These are phyloP conservation scores for Agrotis puta DNA, from an alignment of 2,888 invertebrate genomes.

Conservation along the genomic window DNA sequence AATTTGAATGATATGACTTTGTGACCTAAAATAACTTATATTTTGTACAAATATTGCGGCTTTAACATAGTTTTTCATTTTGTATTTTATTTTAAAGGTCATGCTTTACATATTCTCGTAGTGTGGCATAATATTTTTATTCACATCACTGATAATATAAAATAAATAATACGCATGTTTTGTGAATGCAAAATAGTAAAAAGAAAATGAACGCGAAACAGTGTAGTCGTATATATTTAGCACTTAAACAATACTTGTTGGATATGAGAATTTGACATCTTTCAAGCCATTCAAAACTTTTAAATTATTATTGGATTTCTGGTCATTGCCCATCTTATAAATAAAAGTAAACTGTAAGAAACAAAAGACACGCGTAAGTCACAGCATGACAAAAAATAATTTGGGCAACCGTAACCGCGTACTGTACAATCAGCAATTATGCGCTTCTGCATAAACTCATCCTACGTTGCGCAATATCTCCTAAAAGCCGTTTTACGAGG, in stretches of 20 bases:
- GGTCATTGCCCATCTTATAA: no score
- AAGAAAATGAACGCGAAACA: background rate
- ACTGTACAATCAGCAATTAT: slow-evolving; percentile 29
- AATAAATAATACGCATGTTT: background rate
- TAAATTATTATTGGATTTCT: no score
- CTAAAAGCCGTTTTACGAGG: slow-evolving; percentile 72
- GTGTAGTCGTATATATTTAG: background rate
- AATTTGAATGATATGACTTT: slow-evolving; percentile 47
- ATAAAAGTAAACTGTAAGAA: background rate
- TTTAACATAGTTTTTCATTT: slow-evolving; percentile 10
- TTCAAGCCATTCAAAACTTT: background rate
- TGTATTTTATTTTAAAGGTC: background rate
- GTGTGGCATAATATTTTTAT: slow-evolving; percentile 1
- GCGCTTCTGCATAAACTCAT: slow-evolving; percentile 34
- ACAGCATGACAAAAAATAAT: background rate
- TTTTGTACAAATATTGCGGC: slow-evolving; percentile 21
- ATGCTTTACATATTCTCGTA: background rate
- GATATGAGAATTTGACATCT: background rate
- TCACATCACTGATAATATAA: background rate
- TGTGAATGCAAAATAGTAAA: background rate
- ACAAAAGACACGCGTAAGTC: background rate
- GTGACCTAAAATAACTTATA: slow-evolving; percentile 36
- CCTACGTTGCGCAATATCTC: slow-evolving; percentile 62
- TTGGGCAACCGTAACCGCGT: background rate
- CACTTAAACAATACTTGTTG: no score